Evolutionary conservation across 2,113 vertebrate species (phyloP).

Genomic region (Mola mola): DNA sequence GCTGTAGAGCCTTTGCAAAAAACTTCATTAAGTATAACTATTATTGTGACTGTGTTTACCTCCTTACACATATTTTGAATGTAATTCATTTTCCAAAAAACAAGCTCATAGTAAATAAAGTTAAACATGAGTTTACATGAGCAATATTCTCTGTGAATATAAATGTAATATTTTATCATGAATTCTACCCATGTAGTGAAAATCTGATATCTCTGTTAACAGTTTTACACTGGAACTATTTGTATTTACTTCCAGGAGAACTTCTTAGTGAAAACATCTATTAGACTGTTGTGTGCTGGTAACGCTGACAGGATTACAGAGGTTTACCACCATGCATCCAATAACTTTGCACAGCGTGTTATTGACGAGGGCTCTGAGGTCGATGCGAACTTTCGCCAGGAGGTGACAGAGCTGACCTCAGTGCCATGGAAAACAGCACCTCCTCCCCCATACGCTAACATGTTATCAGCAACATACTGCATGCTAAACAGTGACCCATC

Average conservation of each 20-base stretch:
- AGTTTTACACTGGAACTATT: too few species aligned
- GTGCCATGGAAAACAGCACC: slow-evolving; percentile 57
- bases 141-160: too few species aligned
- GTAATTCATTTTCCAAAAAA: too few species aligned
- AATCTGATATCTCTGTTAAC: too few species aligned
- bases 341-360: slow-evolving; percentile 19
- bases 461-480: neutral
- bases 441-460: neutral
- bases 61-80: too few species aligned
- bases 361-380: slow-evolving; percentile 44
- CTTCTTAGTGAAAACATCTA: neutral
- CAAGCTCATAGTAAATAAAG: too few species aligned
- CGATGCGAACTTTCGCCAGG: slow-evolving; percentile 21
- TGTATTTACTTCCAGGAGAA: neutral
- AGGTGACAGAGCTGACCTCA: slow-evolving; percentile 8
- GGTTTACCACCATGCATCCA: slow-evolving; percentile 14
- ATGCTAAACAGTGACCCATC: slow-evolving; percentile 4
- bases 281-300: neutral
- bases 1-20: too few species aligned
- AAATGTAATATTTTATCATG: too few species aligned
- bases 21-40: too few species aligned
- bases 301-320: slow-evolving; percentile 6
- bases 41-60: too few species aligned
- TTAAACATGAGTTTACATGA: too few species aligned
- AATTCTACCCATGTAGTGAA: too few species aligned